These are phyloP conservation scores for Bos javanicus DNA, from an alignment of 2,113 vertebrate genomes.

Conservation along the genomic window DNA sequence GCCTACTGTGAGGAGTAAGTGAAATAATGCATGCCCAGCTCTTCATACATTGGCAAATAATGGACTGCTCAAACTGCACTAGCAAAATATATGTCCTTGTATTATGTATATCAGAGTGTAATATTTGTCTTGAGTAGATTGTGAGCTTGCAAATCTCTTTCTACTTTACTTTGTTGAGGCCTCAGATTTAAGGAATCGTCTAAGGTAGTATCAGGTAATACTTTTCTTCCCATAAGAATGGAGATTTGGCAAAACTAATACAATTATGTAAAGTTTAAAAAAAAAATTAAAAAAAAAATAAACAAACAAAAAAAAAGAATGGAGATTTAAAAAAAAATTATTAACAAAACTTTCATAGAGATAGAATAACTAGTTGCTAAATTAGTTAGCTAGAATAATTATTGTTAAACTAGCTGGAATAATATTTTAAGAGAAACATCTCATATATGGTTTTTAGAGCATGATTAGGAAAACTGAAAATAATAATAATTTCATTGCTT, in stretches of 20 bases:
- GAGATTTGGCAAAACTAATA: no score
- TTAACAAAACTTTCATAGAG: background rate
- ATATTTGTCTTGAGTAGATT: background rate
- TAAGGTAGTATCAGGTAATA: background rate
- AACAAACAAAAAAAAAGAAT: no score
- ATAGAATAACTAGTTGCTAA: background rate
- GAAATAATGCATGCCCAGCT: background rate
- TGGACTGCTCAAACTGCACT: background rate
- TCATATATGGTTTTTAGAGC: background rate
- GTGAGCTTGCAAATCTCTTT: background rate
- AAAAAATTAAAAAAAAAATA: no score
- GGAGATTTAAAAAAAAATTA: background rate
- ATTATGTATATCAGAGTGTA: background rate
- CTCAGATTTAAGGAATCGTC: background rate
- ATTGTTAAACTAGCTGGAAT: background rate
- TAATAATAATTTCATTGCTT: background rate
- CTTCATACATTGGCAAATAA: background rate
- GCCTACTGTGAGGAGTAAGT: background rate
- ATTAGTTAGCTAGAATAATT: background rate
- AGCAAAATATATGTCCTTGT: background rate
- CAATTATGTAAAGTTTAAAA: no score
- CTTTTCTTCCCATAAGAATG: background rate
- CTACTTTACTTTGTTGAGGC: background rate
- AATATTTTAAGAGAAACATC: background rate
- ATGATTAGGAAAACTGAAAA: background rate